These are phyloP conservation scores for Spea hammondii DNA, from an alignment of 2,797 vertebrate genomes.

Conservation along the genomic window DNA sequence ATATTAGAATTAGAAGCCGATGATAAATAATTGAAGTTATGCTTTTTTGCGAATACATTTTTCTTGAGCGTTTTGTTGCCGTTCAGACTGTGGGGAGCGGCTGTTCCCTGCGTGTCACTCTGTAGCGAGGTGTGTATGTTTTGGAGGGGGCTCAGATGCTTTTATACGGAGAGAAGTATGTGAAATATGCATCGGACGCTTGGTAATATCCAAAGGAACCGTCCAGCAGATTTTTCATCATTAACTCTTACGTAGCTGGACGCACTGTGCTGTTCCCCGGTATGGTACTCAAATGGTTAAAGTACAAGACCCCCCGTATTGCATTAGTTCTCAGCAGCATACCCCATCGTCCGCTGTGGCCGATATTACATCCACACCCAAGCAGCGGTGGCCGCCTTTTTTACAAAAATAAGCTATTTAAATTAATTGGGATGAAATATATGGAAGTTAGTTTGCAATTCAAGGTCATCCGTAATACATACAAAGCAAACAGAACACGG, in stretches of 20 bases:
- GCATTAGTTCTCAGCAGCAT: neutral
- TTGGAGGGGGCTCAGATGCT: slow-evolving; percentile 40
- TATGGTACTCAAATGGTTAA: neutral
- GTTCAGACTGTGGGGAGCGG: slow-evolving; percentile 40
- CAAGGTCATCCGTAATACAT: neutral
- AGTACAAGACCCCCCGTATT: neutral
- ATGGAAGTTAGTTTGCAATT: neutral
- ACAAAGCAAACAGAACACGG: slow-evolving; percentile 5
- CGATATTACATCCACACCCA: neutral
- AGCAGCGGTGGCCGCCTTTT: neutral
- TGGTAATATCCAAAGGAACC: slow-evolving; percentile 26
- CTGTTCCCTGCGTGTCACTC: slow-evolving; percentile 32
- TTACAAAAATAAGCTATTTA: neutral
- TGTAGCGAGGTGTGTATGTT: slow-evolving; percentile 46
- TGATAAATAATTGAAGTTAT: too few species aligned
- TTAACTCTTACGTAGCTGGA: neutral
- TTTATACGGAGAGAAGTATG: slow-evolving; percentile 42
- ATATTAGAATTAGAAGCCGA: too few species aligned
- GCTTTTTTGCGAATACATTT: slow-evolving; percentile 17
- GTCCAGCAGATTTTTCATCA: neutral
- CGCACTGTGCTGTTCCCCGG: neutral
- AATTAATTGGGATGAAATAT: neutral
- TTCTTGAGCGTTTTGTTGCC: slow-evolving; percentile 47
- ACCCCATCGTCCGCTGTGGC: neutral
- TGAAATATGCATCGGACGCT: slow-evolving; percentile 46